phyloP scores from a whole-genome alignment of 2,797 vertebrate species.

The Lepilemur ruficaudatus region DNA sequence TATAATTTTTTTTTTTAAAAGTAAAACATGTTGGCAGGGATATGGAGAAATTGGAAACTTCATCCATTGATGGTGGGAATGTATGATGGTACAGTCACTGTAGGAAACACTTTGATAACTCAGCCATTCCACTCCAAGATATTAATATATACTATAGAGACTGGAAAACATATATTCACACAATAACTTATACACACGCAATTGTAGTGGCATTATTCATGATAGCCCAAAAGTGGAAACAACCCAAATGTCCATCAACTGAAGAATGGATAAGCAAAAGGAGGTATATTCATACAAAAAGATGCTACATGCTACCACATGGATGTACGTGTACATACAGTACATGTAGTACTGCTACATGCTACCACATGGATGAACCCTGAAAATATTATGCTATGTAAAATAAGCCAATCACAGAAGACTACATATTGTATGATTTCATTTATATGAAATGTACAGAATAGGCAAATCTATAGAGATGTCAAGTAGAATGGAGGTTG shows the following conservation, averaged over 20 bases:
- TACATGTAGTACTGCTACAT: neutral
- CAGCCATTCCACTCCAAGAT: too few species aligned
- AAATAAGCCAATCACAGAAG: neutral
- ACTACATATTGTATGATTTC: neutral
- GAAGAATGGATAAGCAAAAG: neutral
- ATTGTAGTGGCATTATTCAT: too few species aligned
- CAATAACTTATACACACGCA: too few species aligned
- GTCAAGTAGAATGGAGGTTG: neutral
- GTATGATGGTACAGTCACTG: too few species aligned
- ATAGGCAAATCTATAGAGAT: neutral
- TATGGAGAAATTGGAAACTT: too few species aligned
- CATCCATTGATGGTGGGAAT: too few species aligned
- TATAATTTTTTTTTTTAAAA: too few species aligned
- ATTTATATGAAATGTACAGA: neutral
- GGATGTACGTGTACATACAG: neutral
- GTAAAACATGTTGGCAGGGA: too few species aligned
- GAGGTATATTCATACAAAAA: neutral
- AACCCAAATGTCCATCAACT: neutral
- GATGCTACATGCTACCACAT: neutral
- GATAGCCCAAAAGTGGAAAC: too few species aligned
- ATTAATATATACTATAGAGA: too few species aligned
- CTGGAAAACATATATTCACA: too few species aligned
- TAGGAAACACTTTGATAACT: too few species aligned
- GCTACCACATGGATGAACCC: neutral
- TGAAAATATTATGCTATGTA: neutral